These are phyloP conservation scores for Conchocele bisecta DNA, from an alignment of 2,888 invertebrate genomes.

Conservation along the genomic window DNA sequence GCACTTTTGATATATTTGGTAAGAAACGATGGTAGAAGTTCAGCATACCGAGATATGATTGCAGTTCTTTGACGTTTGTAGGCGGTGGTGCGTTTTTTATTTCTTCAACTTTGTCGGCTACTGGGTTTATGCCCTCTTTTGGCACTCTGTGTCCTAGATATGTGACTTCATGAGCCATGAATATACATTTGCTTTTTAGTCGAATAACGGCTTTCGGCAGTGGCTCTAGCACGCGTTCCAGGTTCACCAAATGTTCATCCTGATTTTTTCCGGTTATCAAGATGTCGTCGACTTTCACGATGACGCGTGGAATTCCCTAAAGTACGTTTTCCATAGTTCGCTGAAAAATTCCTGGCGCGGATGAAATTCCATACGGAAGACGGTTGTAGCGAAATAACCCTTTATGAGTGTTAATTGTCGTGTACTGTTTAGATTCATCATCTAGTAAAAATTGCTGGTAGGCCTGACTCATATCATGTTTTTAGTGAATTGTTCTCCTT, in stretches of 20 bases:
- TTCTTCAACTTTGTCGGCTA: conserved; percentile 61
- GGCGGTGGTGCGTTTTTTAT: conserved; percentile 67
- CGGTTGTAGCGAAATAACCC: conserved; percentile 56
- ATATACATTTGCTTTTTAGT: conserved; percentile 64
- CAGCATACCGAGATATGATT: conserved; percentile 68
- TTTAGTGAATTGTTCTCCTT: conserved; percentile 46
- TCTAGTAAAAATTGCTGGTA: conserved; percentile 41
- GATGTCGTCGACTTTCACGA: conserved; percentile 65
- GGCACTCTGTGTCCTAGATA: conserved; percentile 65
- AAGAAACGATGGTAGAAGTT: conserved; percentile 71
- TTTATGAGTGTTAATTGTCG: conserved; percentile 57
- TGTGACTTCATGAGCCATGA: conserved; percentile 49
- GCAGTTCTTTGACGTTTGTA: conserved; percentile 63
- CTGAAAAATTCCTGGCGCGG: conserved; percentile 56
- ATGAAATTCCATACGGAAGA: conserved; percentile 53
- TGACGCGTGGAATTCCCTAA: conserved; percentile 51
- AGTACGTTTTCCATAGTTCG: conserved; percentile 61
- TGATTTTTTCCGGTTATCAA: conserved; percentile 50
- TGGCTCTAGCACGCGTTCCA: conserved; percentile 44
- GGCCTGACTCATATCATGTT: conserved; percentile 60
- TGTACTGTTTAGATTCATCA: conserved; percentile 21
- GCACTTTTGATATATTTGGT: conserved; percentile 56
- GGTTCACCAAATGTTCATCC: conserved; percentile 47
- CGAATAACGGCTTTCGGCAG: conserved; percentile 52
- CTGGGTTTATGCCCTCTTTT: conserved; percentile 57